phyloP scores from a whole-genome alignment of 2,888 invertebrate genomes.

The Chloroclysta siterata region DNA sequence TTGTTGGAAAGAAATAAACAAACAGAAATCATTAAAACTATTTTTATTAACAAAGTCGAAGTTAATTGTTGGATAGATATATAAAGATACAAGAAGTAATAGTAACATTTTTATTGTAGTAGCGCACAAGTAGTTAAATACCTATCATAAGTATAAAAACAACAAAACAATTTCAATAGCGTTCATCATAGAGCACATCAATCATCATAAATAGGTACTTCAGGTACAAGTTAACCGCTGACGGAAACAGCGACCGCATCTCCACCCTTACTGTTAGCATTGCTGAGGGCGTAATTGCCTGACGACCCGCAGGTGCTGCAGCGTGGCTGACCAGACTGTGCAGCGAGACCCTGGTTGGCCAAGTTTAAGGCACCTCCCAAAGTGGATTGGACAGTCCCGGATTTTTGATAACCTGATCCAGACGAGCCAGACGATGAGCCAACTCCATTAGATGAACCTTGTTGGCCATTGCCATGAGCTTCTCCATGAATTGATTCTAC shows the following conservation, averaged over 20 bases:
- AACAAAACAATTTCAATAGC: too few species aligned
- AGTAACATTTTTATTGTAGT: too few species aligned
- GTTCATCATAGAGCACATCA: too few species aligned
- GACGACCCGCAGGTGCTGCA: slow-evolving; percentile 67
- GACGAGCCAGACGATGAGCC: slow-evolving; percentile 17
- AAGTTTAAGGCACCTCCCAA: slow-evolving; percentile 41
- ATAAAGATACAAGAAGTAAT: too few species aligned
- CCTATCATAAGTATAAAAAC: too few species aligned
- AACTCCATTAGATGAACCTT: slow-evolving; percentile 12
- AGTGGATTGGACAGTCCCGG: slow-evolving; percentile 23
- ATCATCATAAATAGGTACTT: background rate
- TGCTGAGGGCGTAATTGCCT: slow-evolving; percentile 71
- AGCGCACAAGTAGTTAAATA: too few species aligned
- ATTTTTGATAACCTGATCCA: slow-evolving; percentile 14
- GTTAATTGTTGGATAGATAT: too few species aligned
- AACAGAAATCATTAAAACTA: too few species aligned
- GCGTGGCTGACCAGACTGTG: slow-evolving; percentile 32
- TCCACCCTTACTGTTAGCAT: slow-evolving; percentile 72
- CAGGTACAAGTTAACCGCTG: slow-evolving; percentile 58
- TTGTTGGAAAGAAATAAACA: too few species aligned
- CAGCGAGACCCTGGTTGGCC: slow-evolving; percentile 40
- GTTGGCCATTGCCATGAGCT: slow-evolving; percentile 23
- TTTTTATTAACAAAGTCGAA: too few species aligned
- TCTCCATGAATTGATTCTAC: slow-evolving; percentile 1
- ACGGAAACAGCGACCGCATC: slow-evolving; percentile 73